phyloP scores from a whole-genome alignment of 2,113 vertebrate genomes.

The Pedetes capensis region DNA sequence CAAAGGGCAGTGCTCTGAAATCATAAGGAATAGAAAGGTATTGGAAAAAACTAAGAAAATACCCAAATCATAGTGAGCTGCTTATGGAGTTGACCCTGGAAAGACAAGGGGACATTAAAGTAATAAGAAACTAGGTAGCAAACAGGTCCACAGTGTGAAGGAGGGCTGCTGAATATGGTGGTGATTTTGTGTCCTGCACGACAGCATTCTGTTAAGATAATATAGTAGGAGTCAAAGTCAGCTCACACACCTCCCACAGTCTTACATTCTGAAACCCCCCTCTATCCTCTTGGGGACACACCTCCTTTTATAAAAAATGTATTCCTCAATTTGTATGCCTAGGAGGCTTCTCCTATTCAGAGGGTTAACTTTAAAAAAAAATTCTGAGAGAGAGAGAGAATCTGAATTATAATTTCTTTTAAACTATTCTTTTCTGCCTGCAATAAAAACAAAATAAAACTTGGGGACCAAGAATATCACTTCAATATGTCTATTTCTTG shows the following conservation, averaged over 20 bases:
- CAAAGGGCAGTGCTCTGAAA: background rate
- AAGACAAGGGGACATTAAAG: background rate
- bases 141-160: background rate
- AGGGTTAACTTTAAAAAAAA: background rate
- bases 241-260: background rate
- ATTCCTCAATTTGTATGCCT: background rate
- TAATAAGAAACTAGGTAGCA: background rate
- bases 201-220: background rate
- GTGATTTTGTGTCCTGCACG: background rate
- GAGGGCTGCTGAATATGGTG: background rate
- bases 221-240: background rate
- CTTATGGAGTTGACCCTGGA: background rate
- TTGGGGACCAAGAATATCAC: background rate
- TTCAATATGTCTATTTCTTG: constrained; percentile 14
- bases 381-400: background rate
- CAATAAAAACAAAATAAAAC: constrained; percentile 23
- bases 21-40: background rate
- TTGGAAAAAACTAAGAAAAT: background rate
- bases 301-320: background rate
- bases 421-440: background rate
- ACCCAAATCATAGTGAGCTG: background rate
- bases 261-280: background rate
- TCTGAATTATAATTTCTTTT: background rate
- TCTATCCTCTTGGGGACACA: background rate
- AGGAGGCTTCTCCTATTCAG: background rate